Conservation (phyloP, 1,140 invertebrate genomes). For the Coelopa frigida region DNA sequence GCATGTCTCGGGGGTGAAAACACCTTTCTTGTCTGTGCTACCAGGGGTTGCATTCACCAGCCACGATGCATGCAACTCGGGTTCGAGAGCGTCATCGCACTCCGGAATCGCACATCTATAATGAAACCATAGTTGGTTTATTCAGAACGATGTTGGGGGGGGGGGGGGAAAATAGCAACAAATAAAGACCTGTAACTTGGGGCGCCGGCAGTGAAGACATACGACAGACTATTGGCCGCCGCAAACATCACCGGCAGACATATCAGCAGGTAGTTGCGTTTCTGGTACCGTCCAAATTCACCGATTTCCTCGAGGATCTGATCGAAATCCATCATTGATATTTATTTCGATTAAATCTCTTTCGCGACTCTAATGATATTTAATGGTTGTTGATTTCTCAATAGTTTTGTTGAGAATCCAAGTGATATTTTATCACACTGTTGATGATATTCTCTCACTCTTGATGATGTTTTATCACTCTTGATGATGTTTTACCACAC, state of each 20-base stretch:
- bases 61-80: slow-evolving; percentile 44
- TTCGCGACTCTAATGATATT: not conserved
- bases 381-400: not conserved
- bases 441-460: too few species aligned
- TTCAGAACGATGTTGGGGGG: too few species aligned
- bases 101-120: slow-evolving; percentile 48
- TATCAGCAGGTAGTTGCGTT: slow-evolving; percentile 50
- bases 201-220: slow-evolving; percentile 54
- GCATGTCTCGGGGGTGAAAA: slow-evolving; percentile 31
- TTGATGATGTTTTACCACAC: too few species aligned
- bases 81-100: slow-evolving; percentile 43
- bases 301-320: slow-evolving; percentile 51
- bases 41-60: slow-evolving; percentile 45
- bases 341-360: not conserved
- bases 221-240: slow-evolving; percentile 54
- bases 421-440: not conserved
- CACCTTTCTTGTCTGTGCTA: slow-evolving; percentile 22
- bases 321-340: slow-evolving; percentile 50
- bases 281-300: slow-evolving; percentile 53
- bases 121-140: slow-evolving; percentile 1
- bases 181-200: slow-evolving; percentile 47
- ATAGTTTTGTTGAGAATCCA: too few species aligned
- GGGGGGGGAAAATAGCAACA: too few species aligned
- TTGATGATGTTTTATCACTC: too few species aligned
- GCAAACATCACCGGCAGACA: slow-evolving; percentile 53